Conservation (phyloP, 2,113 vertebrate species). For the Piaya cayana region DNA sequence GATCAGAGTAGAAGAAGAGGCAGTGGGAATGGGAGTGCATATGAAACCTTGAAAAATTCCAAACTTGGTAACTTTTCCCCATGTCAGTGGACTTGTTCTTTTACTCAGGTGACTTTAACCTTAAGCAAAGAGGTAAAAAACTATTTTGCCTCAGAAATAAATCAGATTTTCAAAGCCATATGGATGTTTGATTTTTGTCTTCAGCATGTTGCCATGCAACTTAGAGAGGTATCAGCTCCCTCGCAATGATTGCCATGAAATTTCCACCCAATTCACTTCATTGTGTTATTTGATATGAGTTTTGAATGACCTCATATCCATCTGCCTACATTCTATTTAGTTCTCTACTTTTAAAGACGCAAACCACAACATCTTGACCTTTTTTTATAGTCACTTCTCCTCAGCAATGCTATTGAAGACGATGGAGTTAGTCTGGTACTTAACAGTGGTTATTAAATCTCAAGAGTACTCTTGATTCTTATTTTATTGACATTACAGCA, state of each 20-base stretch:
- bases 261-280: background rate
- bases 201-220: background rate
- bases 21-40: background rate
- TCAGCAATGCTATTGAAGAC: background rate
- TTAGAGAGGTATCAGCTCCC: background rate
- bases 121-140: background rate
- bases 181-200: background rate
- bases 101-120: background rate
- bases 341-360: background rate
- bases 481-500: background rate
- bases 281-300: background rate
- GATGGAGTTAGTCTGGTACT: background rate
- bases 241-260: background rate
- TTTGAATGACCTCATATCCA: background rate
- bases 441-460: background rate
- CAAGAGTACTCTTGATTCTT: background rate
- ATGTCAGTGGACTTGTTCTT: background rate
- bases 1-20: background rate
- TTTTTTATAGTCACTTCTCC: background rate
- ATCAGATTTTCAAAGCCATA: background rate
- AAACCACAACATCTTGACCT: background rate
- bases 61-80: background rate
- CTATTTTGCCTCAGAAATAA: background rate
- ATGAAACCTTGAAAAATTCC: background rate
- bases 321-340: background rate